Conservation (phyloP, 2,113 vertebrate species). For the Dipodomys spectabilis region DNA sequence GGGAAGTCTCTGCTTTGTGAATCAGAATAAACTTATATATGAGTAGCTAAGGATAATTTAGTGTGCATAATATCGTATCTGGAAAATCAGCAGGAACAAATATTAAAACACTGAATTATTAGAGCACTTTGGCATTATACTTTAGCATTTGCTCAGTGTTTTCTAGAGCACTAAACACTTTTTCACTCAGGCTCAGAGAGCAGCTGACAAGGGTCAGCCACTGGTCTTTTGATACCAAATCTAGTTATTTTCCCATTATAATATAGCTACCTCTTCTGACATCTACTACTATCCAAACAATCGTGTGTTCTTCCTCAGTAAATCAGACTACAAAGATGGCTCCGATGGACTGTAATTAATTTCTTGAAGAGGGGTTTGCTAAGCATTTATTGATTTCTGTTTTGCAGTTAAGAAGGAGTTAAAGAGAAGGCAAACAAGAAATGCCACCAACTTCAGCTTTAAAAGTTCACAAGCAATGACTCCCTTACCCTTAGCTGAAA, state of each 20-base stretch:
- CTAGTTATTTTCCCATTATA: not conserved
- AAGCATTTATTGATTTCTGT: slow-evolving; percentile 47
- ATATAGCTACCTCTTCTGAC: not conserved
- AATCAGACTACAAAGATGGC: not conserved
- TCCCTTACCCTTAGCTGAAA: not conserved
- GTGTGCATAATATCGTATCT: not conserved
- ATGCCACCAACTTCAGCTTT: not conserved
- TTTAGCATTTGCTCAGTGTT: not conserved
- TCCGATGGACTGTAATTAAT: not conserved
- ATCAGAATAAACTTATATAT: not conserved
- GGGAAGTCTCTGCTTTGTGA: not conserved
- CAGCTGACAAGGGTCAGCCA: not conserved
- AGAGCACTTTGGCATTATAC: not conserved
- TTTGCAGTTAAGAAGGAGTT: not conserved
- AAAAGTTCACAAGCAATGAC: not conserved
- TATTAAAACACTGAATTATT: slow-evolving; percentile 13
- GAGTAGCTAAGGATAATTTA: not conserved
- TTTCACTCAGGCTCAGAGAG: not conserved
- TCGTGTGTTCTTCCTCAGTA: not conserved
- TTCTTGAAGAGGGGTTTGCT: slow-evolving; percentile 36
- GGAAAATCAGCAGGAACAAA: slow-evolving; percentile 10
- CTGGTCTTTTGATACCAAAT: not conserved
- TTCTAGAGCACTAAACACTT: not conserved
- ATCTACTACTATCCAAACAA: not conserved
- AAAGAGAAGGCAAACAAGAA: not conserved